Percentiles rank a stretch among this genome's conserved stretches.
phyloP scores from a whole-genome alignment of 1,140 invertebrate genomes.

The Drosophila cardini region DNA sequence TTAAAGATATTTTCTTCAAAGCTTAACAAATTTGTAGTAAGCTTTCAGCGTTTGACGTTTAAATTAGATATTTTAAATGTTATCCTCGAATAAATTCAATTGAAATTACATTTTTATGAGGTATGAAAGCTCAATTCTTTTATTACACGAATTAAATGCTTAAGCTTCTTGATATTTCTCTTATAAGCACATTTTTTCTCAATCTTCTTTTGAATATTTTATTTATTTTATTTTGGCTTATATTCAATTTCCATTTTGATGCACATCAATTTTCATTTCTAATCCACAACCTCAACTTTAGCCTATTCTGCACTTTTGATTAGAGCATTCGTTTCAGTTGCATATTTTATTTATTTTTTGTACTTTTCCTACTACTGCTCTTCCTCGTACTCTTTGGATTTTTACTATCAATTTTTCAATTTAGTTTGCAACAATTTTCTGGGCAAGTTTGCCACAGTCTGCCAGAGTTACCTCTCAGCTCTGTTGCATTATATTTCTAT shows the following conservation, averaged over 20 bases:
- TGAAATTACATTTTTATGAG: too few species aligned
- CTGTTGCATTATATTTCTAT: slow-evolving; percentile 58
- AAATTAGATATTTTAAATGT: too few species aligned
- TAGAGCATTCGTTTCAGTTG: slow-evolving; percentile 21
- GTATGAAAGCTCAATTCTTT: too few species aligned
- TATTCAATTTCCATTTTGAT: slow-evolving; percentile 34
- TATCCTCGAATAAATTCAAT: too few species aligned
- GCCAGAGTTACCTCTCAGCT: background rate
- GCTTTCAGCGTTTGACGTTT: too few species aligned
- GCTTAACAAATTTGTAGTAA: too few species aligned
- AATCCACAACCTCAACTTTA: slow-evolving; percentile 31
- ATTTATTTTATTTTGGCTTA: slow-evolving; percentile 50
- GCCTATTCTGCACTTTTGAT: slow-evolving; percentile 47
- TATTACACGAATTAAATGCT: too few species aligned
- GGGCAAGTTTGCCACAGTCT: slow-evolving; percentile 45
- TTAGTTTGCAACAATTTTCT: slow-evolving; percentile 58
- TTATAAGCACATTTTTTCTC: too few species aligned
- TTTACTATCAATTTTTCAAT: slow-evolving; percentile 58
- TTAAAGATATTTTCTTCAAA: too few species aligned
- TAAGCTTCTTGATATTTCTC: too few species aligned
- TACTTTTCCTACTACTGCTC: slow-evolving; percentile 6
- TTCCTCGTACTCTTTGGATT: background rate
- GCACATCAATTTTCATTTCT: slow-evolving; percentile 28
- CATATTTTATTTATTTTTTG: background rate
- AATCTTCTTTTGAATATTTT: background rate